phyloP scores from a whole-genome alignment of 2,888 invertebrate genomes.

The Athalia circularis region DNA sequence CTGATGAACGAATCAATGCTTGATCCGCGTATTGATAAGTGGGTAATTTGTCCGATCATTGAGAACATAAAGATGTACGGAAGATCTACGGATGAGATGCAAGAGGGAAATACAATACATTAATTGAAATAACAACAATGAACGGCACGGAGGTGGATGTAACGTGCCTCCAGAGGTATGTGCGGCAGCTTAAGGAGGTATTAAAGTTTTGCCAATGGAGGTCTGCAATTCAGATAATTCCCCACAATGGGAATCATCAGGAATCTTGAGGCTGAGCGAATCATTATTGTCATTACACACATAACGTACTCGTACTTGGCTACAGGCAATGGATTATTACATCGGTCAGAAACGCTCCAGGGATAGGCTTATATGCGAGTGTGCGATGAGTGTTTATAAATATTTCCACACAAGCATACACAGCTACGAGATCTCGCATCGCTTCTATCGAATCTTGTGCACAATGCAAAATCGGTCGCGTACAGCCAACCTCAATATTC shows the following conservation, averaged over 20 bases:
- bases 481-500: background rate
- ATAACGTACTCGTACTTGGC: background rate
- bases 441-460: conserved; percentile 1
- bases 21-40: conserved; percentile 14
- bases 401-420: background rate
- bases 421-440: conserved; percentile 4
- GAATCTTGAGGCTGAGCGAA: conserved; percentile 38
- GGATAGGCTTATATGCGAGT: background rate
- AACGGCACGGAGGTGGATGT: conserved; percentile 23
- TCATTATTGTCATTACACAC: conserved; percentile 38
- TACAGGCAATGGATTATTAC: conserved; percentile 20
- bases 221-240: conserved; percentile 59
- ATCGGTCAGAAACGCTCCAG: background rate
- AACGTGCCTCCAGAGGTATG: conserved; percentile 40
- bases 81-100: conserved; percentile 25
- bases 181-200: too few relatives aligned
- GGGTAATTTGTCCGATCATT: conserved; percentile 2
- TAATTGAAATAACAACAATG: conserved; percentile 59
- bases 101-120: conserved; percentile 53
- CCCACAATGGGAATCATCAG: conserved; percentile 56
- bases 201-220: conserved; percentile 53
- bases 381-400: background rate
- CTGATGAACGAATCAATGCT: conserved; percentile 3
- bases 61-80: conserved; percentile 49
- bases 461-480: too few relatives aligned